phyloP scores from a whole-genome alignment of 2,797 vertebrate genomes.

The Bufotes viridis region DNA sequence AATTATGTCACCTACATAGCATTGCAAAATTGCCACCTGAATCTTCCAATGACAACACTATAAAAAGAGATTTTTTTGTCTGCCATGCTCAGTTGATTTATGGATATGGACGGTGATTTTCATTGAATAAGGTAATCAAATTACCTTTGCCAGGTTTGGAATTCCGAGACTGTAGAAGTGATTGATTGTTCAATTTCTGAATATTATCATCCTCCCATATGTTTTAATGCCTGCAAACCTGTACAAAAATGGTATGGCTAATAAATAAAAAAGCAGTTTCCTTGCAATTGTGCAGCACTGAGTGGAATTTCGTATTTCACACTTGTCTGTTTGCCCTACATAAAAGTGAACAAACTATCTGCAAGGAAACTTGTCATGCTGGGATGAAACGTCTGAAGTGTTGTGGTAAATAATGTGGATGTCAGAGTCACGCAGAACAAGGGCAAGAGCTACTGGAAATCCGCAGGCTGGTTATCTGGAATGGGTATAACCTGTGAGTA shows the following conservation, averaged over 20 bases:
- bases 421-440: background rate
- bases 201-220: slow-evolving; percentile 53
- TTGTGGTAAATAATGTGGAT: slow-evolving; percentile 7
- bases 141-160: slow-evolving; percentile 43
- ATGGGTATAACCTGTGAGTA: background rate
- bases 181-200: slow-evolving; percentile 55
- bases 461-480: background rate
- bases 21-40: slow-evolving; percentile 43
- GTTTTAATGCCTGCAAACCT: slow-evolving; percentile 45
- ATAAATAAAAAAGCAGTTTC: slow-evolving; percentile 38
- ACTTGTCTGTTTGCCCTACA: slow-evolving; percentile 25
- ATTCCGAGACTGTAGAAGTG: slow-evolving; percentile 34
- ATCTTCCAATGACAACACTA: slow-evolving; percentile 48
- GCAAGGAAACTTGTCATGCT: slow-evolving; percentile 16
- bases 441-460: background rate
- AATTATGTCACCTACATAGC: slow-evolving; percentile 40
- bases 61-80: slow-evolving; percentile 34
- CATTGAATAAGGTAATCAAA: slow-evolving; percentile 49
- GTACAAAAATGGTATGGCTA: slow-evolving; percentile 44
- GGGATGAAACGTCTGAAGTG: background rate
- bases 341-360: slow-evolving; percentile 32
- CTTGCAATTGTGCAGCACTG: slow-evolving; percentile 8
- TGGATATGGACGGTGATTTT: slow-evolving; percentile 41
- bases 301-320: background rate
- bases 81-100: slow-evolving; percentile 40